Percentiles rank a stretch among this genome's conserved stretches.
phyloP scores from a whole-genome alignment of 37 sponge, comb jelly and placozoan genomes.

The Corticium candelabrum region DNA sequence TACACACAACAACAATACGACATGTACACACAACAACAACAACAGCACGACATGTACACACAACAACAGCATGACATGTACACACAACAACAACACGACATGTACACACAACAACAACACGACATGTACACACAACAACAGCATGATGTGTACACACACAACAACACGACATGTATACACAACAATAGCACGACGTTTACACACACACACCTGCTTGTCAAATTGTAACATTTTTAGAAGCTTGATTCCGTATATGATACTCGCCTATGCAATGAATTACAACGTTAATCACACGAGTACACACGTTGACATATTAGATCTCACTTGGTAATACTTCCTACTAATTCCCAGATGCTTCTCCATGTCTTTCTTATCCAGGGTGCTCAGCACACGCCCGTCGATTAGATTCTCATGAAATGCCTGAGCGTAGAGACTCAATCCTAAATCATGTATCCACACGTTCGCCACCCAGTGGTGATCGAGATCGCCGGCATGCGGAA shows the following conservation, averaged over 20 bases:
- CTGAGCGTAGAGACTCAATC: constrained; percentile 53
- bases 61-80: too few species aligned
- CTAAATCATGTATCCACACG: constrained; percentile 55
- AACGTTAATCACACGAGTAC: background rate
- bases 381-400: constrained; percentile 77
- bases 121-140: too few species aligned
- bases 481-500: constrained; percentile 54
- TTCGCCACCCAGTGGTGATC: constrained; percentile 77
- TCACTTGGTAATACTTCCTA: constrained; percentile 1
- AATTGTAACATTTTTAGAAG: constrained; percentile 67
- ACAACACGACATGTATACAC: too few species aligned
- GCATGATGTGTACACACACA: too few species aligned
- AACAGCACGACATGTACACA: too few species aligned
- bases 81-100: too few species aligned
- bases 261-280: constrained; percentile 33
- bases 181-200: too few species aligned
- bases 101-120: too few species aligned
- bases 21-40: too few species aligned
- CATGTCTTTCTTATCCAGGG: constrained; percentile 63
- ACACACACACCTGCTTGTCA: constrained; percentile 47
- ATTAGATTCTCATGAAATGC: constrained; percentile 47
- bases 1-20: too few species aligned
- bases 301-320: background rate
- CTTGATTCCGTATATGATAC: constrained; percentile 62
- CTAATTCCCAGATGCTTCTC: constrained; percentile 53